Conservation (phyloP, 2,888 invertebrate genomes). For the Agrotis puta region DNA sequence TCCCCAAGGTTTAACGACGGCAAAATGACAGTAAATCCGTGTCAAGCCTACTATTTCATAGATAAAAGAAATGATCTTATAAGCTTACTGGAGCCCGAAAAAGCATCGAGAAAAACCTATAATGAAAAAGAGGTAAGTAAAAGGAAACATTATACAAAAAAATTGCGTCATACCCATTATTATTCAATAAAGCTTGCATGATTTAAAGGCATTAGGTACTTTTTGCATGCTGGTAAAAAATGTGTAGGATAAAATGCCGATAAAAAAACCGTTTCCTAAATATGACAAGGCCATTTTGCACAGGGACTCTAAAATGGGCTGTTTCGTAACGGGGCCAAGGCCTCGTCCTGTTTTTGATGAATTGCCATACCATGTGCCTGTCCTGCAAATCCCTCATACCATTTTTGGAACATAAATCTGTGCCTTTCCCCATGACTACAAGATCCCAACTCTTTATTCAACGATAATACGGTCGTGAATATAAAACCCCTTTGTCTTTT, state of each 20-base stretch:
- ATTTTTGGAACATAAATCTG: slow-evolving; percentile 49
- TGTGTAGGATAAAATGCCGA: slow-evolving; percentile 43
- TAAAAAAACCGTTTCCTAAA: slow-evolving; percentile 50
- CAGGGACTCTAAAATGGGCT: slow-evolving; percentile 40
- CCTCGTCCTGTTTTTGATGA: slow-evolving; percentile 42
- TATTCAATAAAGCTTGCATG: slow-evolving; percentile 54
- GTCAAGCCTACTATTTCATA: slow-evolving; percentile 36
- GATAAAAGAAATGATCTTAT: slow-evolving; percentile 50
- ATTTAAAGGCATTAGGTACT: slow-evolving; percentile 36
- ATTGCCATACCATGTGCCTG: slow-evolving; percentile 35
- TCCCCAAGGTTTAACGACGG: slow-evolving; percentile 36
- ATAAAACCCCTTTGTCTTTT: slow-evolving; percentile 74
- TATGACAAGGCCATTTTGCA: slow-evolving; percentile 54
- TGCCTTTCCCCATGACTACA: slow-evolving; percentile 25
- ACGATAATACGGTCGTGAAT: slow-evolving; percentile 63
- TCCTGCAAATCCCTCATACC: slow-evolving; percentile 42
- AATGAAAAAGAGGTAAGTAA: slow-evolving; percentile 20
- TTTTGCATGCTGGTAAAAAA: slow-evolving; percentile 47
- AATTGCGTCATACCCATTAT: slow-evolving; percentile 8
- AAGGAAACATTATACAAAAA: slow-evolving; percentile 17
- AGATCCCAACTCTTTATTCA: slow-evolving; percentile 61
- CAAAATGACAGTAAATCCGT: slow-evolving; percentile 36
- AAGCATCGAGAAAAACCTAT: slow-evolving; percentile 13
- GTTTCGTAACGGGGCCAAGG: slow-evolving; percentile 47
- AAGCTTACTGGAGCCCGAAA: slow-evolving; percentile 31